Base-by-base conservation (phyloP, 2,113 vertebrate species). In the Channa maculata region DNA sequence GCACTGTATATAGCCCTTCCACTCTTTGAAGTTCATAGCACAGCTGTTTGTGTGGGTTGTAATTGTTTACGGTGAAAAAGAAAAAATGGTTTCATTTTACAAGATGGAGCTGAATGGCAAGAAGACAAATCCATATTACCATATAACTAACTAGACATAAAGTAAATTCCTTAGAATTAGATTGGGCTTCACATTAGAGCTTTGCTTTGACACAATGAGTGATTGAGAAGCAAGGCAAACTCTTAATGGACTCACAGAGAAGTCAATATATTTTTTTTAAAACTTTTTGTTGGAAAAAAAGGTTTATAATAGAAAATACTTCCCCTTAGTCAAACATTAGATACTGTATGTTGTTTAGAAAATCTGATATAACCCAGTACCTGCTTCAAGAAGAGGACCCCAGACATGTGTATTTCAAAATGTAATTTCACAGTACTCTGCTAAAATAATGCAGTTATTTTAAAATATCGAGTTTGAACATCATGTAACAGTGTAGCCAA, bases 1-100 rank as follows among this genome's bases (percentile, higher is more conserved):
- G 79, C 81, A 75, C 75, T 72, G 74, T 84, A 10, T 70, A 75
- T 91, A 91, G 90, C 91, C 91, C 89, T 92, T 92, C 91, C 77
- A 65, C 64, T 80, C 79, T 68, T 85, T 63, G 65, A 86, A 71
- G 79, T 83, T 89, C 61, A 86, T 82, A 79, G 83, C 86, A 87
- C 79, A 76, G 79, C 82, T 78, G 59, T 79, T 71, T 71, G 58
- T 78, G 71, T 77, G 77, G 57, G 64, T 67, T 36, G 41, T 64
- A 65, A 65, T 43, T 60, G 38, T 63, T 50, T 75, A 46, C 3
- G 38, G 34, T 0, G 7, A 58, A 55, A 77, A n/a, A n/a, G 48
- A 15, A 75, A 58, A 55, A 37, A 36, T 9, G n/a, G 50, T 59
- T 60, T 14, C 3, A 70, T 77, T 80, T 71, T 75, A 71, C 65